Conservation (phyloP, 2,797 vertebrate genomes). For the Hydrolagus colliei region DNA sequence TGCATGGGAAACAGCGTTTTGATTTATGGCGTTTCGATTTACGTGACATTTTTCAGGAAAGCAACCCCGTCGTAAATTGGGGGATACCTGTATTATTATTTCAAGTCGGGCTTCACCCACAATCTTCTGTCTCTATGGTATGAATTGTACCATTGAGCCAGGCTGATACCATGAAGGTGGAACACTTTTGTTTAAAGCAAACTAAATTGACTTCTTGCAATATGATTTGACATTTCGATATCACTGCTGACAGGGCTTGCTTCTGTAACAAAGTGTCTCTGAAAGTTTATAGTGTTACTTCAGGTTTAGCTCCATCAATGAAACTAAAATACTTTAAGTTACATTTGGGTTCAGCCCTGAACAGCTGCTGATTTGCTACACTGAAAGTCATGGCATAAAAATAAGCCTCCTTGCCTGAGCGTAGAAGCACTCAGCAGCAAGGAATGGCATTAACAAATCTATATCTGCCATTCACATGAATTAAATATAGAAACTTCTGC, state of each 20-base stretch:
- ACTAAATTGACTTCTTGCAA: not conserved
- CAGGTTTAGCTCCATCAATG: not conserved
- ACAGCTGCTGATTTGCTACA: not conserved
- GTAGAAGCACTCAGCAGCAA: not conserved
- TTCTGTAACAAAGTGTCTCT: not conserved
- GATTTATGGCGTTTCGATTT: no score
- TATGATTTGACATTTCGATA: no score
- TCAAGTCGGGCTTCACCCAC: no score
- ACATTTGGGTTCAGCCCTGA: not conserved
- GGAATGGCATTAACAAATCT: not conserved
- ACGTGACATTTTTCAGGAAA: no score
- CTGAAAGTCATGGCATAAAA: constrained; percentile 4
- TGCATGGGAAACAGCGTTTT: no score
- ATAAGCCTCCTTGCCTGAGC: not conserved
- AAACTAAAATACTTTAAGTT: not conserved
- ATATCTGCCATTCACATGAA: not conserved
- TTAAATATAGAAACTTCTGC: constrained; percentile 15
- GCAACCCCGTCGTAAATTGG: no score
- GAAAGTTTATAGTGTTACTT: not conserved
- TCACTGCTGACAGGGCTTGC: no score
- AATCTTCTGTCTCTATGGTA: no score
- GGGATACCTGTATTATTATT: no score
- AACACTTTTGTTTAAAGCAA: not conserved
- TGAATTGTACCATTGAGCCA: no score
- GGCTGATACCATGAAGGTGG: no score